Conservation (phyloP, 1,140 invertebrate species). For the Aphelenchoides besseyi region DNA sequence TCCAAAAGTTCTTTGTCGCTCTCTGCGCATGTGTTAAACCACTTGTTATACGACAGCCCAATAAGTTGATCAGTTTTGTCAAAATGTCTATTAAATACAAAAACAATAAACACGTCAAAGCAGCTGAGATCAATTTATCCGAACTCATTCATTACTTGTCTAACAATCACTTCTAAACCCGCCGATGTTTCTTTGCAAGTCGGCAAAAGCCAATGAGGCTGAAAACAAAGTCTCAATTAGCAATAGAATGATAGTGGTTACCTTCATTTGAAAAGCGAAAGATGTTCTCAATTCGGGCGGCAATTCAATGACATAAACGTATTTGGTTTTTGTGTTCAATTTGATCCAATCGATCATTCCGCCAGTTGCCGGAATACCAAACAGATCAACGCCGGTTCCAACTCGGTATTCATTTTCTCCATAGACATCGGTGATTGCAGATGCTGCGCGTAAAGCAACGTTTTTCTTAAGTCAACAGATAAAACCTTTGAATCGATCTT, state of each 20-base stretch:
- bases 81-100: background rate
- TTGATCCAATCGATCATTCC: slow-evolving; percentile 59
- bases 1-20: too few relatives aligned
- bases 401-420: slow-evolving; percentile 49
- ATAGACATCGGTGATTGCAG: slow-evolving; percentile 37
- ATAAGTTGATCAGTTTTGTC: too few relatives aligned
- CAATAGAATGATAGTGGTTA: slow-evolving; percentile 28
- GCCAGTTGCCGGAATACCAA: slow-evolving; percentile 55
- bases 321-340: slow-evolving; percentile 55
- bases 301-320: slow-evolving; percentile 58
- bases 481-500: slow-evolving; percentile 2
- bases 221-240: background rate
- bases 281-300: slow-evolving; percentile 53
- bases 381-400: slow-evolving; percentile 53
- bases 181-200: slow-evolving; percentile 6
- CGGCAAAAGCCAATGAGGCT: slow-evolving; percentile 23
- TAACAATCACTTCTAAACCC: slow-evolving; percentile 45
- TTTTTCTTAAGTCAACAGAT: too few relatives aligned
- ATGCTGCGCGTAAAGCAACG: slow-evolving; percentile 34
- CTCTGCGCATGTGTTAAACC: too few relatives aligned
- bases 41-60: too few relatives aligned
- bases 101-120: background rate
- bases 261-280: slow-evolving; percentile 60
- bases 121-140: background rate
- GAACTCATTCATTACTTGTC: slow-evolving; percentile 50